Conservation (phyloP, 2,113 vertebrate genomes). For the Hippocampus mohnikei region DNA sequence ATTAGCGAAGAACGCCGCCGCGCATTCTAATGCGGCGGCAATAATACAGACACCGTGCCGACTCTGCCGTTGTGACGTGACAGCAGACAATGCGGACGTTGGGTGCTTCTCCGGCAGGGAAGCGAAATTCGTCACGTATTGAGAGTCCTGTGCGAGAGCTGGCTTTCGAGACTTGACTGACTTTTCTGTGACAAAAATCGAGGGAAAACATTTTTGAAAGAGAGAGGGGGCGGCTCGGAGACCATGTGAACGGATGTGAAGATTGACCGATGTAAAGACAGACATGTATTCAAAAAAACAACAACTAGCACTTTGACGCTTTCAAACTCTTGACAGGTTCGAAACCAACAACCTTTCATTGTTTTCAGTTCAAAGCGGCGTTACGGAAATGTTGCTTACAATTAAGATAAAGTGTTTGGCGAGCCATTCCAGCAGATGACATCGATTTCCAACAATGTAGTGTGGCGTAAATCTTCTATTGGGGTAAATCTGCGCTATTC, state of each 20-base stretch:
- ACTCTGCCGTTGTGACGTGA: background rate
- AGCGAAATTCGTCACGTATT: background rate
- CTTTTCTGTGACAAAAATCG: background rate
- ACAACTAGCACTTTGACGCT: too few species aligned
- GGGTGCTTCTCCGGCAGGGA: background rate
- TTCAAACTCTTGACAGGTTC: too few species aligned
- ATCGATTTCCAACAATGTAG: too few species aligned
- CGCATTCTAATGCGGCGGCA: constrained; percentile 9
- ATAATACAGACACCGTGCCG: background rate
- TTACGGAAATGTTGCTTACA: background rate
- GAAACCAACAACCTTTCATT: too few species aligned
- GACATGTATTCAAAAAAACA: too few species aligned
- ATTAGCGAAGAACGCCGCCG: constrained; percentile 32
- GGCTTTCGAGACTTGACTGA: background rate
- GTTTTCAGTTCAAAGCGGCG: background rate
- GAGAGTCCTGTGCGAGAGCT: background rate
- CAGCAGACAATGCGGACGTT: background rate
- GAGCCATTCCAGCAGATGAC: background rate
- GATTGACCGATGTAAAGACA: too few species aligned
- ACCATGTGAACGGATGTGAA: too few species aligned
- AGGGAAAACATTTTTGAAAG: background rate
- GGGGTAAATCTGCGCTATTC: too few species aligned
- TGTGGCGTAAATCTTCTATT: too few species aligned
- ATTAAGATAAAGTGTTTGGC: background rate
- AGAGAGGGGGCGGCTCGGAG: too few species aligned